phyloP scores from a whole-genome alignment of 2,113 vertebrate species.

The Rhynchomys soricoides region DNA sequence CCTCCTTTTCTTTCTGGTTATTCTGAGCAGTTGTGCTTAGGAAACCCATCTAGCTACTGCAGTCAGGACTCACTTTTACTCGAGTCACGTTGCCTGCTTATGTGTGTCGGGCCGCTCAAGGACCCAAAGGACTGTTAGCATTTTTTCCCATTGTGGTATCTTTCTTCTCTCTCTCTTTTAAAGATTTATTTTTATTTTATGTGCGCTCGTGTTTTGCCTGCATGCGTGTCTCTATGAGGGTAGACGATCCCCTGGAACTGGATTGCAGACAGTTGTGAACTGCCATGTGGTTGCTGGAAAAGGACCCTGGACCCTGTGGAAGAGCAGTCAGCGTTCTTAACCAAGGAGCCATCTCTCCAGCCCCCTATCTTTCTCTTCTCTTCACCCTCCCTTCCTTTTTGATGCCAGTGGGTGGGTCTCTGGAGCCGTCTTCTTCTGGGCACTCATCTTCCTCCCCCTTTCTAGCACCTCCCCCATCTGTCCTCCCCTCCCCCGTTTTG shows the following conservation, averaged over 20 bases:
- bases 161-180: neutral
- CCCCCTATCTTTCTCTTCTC: neutral
- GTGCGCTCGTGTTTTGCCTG: too few relatives aligned
- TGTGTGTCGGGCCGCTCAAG: neutral
- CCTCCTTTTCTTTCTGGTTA: neutral
- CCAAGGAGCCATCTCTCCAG: too few relatives aligned
- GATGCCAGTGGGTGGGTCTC: neutral
- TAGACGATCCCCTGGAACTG: too few relatives aligned
- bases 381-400: neutral
- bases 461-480: constrained; percentile 38
- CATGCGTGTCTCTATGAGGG: too few relatives aligned
- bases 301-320: too few relatives aligned
- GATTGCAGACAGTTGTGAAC: too few relatives aligned
- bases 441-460: neutral
- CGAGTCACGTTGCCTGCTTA: constrained; percentile 11
- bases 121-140: neutral
- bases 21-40: constrained; percentile 39
- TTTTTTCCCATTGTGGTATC: neutral
- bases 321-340: too few relatives aligned
- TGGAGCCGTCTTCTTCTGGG: constrained; percentile 50
- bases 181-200: too few relatives aligned
- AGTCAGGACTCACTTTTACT: constrained; percentile 41
- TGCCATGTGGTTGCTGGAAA: too few relatives aligned
- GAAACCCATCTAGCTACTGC: neutral
- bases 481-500: constrained; percentile 30